Evolutionary conservation across 2,797 vertebrate species (phyloP).

Genomic region (Paramormyrops hopkinsi): DNA sequence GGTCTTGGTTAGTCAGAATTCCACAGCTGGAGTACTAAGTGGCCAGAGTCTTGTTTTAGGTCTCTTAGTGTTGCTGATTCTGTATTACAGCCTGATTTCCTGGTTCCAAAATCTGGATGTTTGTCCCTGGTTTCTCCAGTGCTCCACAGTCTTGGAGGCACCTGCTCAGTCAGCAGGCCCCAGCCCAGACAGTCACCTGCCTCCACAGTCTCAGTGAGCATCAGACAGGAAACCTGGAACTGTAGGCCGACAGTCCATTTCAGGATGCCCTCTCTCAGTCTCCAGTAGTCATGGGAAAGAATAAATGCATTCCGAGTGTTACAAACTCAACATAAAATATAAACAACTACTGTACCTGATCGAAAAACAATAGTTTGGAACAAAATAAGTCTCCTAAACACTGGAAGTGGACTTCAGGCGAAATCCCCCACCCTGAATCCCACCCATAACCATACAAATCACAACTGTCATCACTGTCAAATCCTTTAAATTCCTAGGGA

Average conservation of each 20-base stretch:
- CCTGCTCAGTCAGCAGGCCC: background rate
- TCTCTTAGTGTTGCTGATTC: background rate
- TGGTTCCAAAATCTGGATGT: background rate
- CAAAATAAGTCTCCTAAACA: background rate
- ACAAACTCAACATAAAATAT: background rate
- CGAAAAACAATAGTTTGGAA: background rate
- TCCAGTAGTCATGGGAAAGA: background rate
- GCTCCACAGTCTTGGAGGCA: background rate
- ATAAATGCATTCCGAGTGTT: background rate
- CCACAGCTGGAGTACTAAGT: background rate
- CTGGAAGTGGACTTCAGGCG: background rate
- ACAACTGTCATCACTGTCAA: background rate
- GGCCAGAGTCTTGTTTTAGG: background rate
- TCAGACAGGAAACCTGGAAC: background rate
- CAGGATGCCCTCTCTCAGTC: background rate
- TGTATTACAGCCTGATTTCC: background rate
- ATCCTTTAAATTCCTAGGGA: background rate
- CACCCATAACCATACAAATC: background rate
- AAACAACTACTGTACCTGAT: background rate
- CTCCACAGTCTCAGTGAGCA: background rate
- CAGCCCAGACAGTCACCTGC: background rate
- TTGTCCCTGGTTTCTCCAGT: background rate
- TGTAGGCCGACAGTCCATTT: background rate
- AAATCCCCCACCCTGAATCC: background rate
- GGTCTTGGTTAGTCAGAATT: background rate